Conservation (phyloP, 30 jellyfish, hydroid and myxozoan genomes). For the Cassiopea xamachana region DNA sequence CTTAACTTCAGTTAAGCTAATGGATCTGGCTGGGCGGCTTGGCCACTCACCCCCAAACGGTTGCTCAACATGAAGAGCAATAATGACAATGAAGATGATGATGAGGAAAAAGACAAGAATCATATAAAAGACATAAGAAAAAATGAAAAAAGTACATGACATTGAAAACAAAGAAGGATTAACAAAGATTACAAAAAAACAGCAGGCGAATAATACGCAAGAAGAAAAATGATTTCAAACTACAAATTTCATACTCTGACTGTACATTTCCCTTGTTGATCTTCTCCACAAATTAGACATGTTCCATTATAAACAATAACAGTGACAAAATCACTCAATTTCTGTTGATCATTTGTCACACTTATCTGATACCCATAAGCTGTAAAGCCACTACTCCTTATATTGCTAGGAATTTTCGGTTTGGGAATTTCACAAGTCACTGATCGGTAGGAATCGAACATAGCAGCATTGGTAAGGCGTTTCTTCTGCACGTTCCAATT, state of each 20-base stretch:
- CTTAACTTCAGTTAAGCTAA: too few relatives aligned
- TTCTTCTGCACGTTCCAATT: slow-evolving; percentile 65
- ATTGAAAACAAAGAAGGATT: background rate
- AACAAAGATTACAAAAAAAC: background rate
- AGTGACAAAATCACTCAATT: slow-evolving; percentile 64
- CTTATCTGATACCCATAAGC: slow-evolving; percentile 80
- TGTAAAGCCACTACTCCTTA: slow-evolving; percentile 21
- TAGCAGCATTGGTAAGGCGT: slow-evolving; percentile 61
- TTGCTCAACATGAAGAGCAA: too few relatives aligned
- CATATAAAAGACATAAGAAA: too few relatives aligned
- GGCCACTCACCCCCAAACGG: too few relatives aligned
- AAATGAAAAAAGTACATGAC: too few relatives aligned
- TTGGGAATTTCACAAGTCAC: slow-evolving; percentile 65
- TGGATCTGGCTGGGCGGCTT: too few relatives aligned
- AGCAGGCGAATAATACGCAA: background rate
- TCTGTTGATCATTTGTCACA: slow-evolving; percentile 73
- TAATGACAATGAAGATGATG: too few relatives aligned
- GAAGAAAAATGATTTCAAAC: background rate
- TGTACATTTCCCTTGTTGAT: slow-evolving; percentile 53
- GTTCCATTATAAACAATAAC: slow-evolving; percentile 67
- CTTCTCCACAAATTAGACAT: slow-evolving; percentile 66
- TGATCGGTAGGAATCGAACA: slow-evolving; percentile 78
- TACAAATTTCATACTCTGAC: slow-evolving; percentile 36
- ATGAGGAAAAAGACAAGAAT: too few relatives aligned
- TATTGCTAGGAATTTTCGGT: slow-evolving; percentile 47